Evolutionary conservation across 1,140 invertebrate genomes (phyloP), one percentile per base, ranked within the genome.

Genomic region (Drosophila mojavensis): DNA sequence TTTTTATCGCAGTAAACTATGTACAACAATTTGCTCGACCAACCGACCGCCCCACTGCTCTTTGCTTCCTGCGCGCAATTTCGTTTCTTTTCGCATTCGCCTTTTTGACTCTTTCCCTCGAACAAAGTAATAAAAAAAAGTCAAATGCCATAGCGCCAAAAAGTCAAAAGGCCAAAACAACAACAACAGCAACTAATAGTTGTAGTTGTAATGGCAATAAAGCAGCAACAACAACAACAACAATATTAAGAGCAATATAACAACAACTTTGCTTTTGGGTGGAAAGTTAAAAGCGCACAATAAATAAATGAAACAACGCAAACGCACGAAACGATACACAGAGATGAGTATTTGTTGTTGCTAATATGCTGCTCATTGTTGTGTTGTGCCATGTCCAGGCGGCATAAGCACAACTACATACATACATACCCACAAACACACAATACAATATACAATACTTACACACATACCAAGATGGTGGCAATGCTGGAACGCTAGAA

Each of bases 271-370:
- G 30, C 36, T 41, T 55, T 36, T 20, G 39, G 41, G 39, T 26
- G 48, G 43, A 71, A 77, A 64, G 75, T 68, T 69, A 71, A 67
- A 80, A 73, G 82, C 75, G 79, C 66, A 69, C 79, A 79, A 88
- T 86, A 82, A 86, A 86, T 79, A 86, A 86, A 86, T 88, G 88
- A 79, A 83, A 88, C 83, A 79, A 88, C 74, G 69, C 60, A 76
- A 79, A 85, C 82, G 82, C 82, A 79, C 68, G 60, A 81, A 85
- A 86, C 72, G 82, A 78, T 76, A 85, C 75, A 75, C 48, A 48
- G 43, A 48, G 24, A 20, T 15, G 36, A 26, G 45, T 74, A 53
- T 61, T 67, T 73, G 41, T 60, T 73, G 39, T 55, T 68, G 56
- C 69, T 67, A 72, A 72, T 72, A 54, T 72, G 26, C 60, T 62